phyloP scores from a whole-genome alignment of 1,140 invertebrate species.

The Zeugodacus cucurbitae region DNA sequence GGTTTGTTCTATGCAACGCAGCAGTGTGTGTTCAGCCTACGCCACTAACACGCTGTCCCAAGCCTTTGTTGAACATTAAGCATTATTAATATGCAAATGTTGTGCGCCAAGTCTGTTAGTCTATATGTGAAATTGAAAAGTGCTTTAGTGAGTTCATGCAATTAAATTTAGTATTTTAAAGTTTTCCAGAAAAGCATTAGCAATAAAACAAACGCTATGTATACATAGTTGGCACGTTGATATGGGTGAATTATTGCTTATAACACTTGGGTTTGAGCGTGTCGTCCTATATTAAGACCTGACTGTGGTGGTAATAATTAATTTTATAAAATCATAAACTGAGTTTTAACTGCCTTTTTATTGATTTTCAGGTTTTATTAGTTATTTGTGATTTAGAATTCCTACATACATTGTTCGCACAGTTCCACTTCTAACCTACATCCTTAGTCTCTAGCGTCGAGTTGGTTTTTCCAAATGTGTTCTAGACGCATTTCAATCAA shows the following conservation, averaged over 20 bases:
- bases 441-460: not conserved
- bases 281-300: too few species aligned
- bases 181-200: not conserved
- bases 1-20: too few species aligned
- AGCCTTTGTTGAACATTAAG: not conserved
- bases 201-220: not conserved
- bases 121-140: not conserved
- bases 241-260: too few species aligned
- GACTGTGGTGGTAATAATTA: too few species aligned
- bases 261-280: too few species aligned
- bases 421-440: not conserved
- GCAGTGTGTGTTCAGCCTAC: not conserved
- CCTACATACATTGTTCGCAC: too few species aligned
- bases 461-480: not conserved
- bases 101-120: not conserved
- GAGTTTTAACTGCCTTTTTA: too few species aligned
- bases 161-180: not conserved
- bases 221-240: too few species aligned
- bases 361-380: too few species aligned
- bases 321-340: too few species aligned
- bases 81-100: not conserved
- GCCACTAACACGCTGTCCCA: not conserved
- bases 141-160: not conserved
- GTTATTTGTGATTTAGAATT: too few species aligned
- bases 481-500: not conserved